Percentiles rank a stretch among this genome's conserved stretches.
Conservation (phyloP, 2,797 vertebrate species). For the Chaenodraco wilsoni region DNA sequence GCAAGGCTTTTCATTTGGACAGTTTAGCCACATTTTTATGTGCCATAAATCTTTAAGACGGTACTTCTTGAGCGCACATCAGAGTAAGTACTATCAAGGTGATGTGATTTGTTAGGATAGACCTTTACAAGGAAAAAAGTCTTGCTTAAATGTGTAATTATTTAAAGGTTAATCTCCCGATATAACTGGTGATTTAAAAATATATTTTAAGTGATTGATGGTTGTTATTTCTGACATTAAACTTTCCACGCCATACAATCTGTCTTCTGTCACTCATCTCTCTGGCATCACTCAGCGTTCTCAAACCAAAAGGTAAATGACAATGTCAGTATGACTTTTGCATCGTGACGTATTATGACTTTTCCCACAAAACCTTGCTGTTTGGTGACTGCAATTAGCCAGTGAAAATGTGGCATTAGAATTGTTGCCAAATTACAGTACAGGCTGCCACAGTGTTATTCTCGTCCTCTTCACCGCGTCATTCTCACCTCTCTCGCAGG, state of each 20-base stretch:
- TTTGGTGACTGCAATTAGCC: conserved; percentile 46
- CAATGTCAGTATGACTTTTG: conserved; percentile 50
- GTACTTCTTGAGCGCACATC: conserved; percentile 42
- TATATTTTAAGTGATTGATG: conserved; percentile 49
- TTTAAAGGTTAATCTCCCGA: conserved; percentile 54
- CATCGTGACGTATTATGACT: conserved; percentile 44
- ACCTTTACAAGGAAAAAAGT: conserved; percentile 40
- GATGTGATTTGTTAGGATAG: conserved; percentile 45
- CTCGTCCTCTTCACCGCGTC: not conserved
- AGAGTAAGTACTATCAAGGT: conserved; percentile 39
- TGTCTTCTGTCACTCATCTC: conserved; percentile 53
- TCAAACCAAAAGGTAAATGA: conserved; percentile 56
- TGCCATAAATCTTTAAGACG: conserved; percentile 61
- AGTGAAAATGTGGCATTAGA: conserved; percentile 31
- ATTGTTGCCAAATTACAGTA: conserved; percentile 20
- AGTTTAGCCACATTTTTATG: conserved; percentile 57
- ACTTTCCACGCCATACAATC: conserved; percentile 46
- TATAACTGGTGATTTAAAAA: conserved; percentile 55
- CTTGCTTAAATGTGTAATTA: conserved; percentile 59
- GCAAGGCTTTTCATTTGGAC: conserved; percentile 25
- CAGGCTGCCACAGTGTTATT: conserved; percentile 22
- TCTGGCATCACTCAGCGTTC: conserved; percentile 53
- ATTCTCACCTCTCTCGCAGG: conserved; percentile 95
- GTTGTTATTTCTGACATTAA: conserved; percentile 59
- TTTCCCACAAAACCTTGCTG: conserved; percentile 38